Percentiles rank a stretch among this genome's conserved stretches.
These are phyloP conservation scores for Ispidina lecontei DNA, from an alignment of 2,797 vertebrate species.

Conservation along the genomic window DNA sequence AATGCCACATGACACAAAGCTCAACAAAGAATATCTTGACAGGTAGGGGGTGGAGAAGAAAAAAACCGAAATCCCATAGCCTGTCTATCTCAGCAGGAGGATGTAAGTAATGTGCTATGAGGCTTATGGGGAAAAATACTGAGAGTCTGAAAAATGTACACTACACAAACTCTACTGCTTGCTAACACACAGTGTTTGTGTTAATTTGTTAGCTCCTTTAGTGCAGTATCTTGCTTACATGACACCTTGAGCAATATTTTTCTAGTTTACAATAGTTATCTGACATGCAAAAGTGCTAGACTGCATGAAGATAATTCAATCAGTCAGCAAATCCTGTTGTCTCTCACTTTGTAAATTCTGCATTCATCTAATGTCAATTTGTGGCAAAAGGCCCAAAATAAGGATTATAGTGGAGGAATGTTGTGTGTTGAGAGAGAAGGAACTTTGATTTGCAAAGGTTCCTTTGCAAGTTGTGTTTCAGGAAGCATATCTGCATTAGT, in stretches of 20 bases:
- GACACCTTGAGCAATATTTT: background rate
- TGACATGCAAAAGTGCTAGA: background rate
- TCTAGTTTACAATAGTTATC: background rate
- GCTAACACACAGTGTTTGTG: background rate
- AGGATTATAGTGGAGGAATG: background rate
- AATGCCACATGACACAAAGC: constrained; percentile 51
- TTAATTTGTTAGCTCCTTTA: background rate
- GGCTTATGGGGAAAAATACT: background rate
- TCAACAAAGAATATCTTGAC: constrained; percentile 34
- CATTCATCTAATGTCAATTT: background rate
- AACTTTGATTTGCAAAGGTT: background rate
- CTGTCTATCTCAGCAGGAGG: constrained; percentile 45
- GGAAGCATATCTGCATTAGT: background rate
- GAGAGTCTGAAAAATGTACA: background rate
- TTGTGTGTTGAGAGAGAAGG: background rate
- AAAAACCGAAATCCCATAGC: background rate
- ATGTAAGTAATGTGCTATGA: fast-evolving
- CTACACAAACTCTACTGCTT: background rate
- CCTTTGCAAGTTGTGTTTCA: background rate
- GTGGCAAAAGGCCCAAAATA: constrained; percentile 19
- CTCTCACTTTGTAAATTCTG: constrained; percentile 18
- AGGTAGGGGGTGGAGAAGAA: constrained; percentile 46
- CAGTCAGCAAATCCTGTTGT: constrained; percentile 25
- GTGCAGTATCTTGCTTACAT: background rate
- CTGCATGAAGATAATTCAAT: background rate